These are phyloP conservation scores for Nomada flava DNA, from an alignment of 2,888 invertebrate genomes.

Conservation along the genomic window DNA sequence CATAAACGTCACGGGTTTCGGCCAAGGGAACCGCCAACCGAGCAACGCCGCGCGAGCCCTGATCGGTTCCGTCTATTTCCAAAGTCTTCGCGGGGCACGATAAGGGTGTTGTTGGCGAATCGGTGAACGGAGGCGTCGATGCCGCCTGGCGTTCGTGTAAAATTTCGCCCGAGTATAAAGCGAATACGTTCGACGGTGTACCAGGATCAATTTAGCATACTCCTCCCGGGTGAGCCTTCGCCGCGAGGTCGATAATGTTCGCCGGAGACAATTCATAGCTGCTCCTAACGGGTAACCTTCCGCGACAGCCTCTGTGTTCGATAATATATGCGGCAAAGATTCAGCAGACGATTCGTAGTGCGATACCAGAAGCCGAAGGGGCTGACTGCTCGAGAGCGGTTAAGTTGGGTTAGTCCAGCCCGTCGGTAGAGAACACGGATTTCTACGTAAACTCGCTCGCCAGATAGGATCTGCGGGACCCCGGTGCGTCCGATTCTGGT, in stretches of 20 bases:
- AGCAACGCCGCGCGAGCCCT: conserved; percentile 28
- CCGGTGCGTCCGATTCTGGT: conserved; percentile 69
- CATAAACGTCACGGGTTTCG: conserved; percentile 78
- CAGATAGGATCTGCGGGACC: conserved; percentile 78
- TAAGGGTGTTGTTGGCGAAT: too few relatives aligned
- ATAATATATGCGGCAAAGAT: conserved; percentile 82
- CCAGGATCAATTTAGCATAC: conserved; percentile 45
- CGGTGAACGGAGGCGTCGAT: neutral
- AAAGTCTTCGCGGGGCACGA: too few relatives aligned
- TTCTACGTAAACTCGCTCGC: conserved; percentile 82
- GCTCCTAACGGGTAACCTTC: conserved; percentile 59
- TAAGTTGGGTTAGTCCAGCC: conserved; percentile 69
- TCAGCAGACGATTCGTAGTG: conserved; percentile 82
- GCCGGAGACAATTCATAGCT: conserved; percentile 56
- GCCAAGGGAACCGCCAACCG: conserved; percentile 63
- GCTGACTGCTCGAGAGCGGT: conserved; percentile 65
- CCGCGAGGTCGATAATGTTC: conserved; percentile 48
- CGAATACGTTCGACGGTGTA: conserved; percentile 18
- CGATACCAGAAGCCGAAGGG: conserved; percentile 80
- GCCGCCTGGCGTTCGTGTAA: neutral
- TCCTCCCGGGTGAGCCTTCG: conserved; percentile 11
- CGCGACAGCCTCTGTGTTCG: conserved; percentile 60
- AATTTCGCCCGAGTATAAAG: neutral
- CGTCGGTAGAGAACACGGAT: conserved; percentile 75
- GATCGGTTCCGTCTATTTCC: too few relatives aligned